These are phyloP conservation scores for Pampusana beccarii DNA, from an alignment of 2,113 vertebrate genomes.

Conservation along the genomic window DNA sequence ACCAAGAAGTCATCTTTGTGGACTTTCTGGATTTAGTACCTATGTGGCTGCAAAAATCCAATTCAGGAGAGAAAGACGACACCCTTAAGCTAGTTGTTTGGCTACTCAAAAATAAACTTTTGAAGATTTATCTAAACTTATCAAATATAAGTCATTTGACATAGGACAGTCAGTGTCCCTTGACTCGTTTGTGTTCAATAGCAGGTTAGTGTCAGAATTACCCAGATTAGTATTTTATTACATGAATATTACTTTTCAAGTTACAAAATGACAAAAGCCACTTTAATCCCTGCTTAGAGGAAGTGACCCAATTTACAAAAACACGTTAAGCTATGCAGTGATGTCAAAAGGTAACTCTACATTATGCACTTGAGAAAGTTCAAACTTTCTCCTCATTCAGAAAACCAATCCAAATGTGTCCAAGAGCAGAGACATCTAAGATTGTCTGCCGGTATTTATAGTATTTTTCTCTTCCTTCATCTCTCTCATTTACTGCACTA, in stretches of 20 bases:
- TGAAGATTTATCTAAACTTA: not conserved
- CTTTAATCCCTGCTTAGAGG: not conserved
- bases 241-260: not conserved
- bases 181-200: not conserved
- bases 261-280: not conserved
- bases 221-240: not conserved
- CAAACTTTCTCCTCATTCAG: not conserved
- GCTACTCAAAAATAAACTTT: not conserved
- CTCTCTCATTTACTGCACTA: not conserved
- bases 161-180: not conserved
- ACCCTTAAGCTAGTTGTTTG: not conserved
- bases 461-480: not conserved
- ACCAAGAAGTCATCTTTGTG: not conserved
- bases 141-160: not conserved
- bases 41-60: not conserved
- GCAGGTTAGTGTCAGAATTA: not conserved
- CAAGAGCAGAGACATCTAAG: not conserved
- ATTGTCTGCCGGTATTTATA: not conserved
- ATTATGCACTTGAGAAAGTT: not conserved
- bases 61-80: not conserved
- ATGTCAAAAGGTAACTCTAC: not conserved
- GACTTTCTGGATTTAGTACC: not conserved
- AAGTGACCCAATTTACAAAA: not conserved
- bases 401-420: not conserved
- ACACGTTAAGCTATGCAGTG: not conserved